Base-by-base conservation (phyloP, 2,888 invertebrate genomes). In the Orchestes rusci region DNA sequence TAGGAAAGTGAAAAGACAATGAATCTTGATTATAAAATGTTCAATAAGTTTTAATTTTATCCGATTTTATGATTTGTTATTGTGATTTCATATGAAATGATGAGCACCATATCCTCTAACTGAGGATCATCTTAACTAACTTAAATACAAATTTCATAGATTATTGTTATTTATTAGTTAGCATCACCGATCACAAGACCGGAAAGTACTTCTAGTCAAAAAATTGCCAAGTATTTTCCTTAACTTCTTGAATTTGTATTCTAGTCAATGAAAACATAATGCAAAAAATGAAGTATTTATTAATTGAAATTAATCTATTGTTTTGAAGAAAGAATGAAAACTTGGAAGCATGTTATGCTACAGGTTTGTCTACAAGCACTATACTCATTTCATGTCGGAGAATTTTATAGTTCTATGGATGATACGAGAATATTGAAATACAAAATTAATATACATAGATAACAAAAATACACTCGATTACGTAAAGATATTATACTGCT, bases 401-500 rank as follows among this genome's bases (percentile, higher is more conserved):
- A n/a, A n/a, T n/a, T n/a, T n/a, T n/a, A n/a, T n/a, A n/a, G n/a
- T n/a, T n/a, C n/a, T n/a, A n/a, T n/a, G n/a, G n/a, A n/a, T n/a
- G n/a, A n/a, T n/a, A n/a, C n/a, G 23, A 33, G 27, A 29, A 18
- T 28, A 8, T 15, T 34, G 17, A 38, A 38, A 43, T 34, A 31
- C 16, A 10, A 23, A 23, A 35, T 19, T 36, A 36, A 38, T 17
- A 47, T 32, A 45, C 31, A 42, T 49, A 48, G 48, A 36, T 48
- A 48, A 40, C 36, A 44, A 48, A 30, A 48, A 41, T 48, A 39
- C 39, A 39, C 43, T 45, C 33, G 39, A 48, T 35, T 45, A 49
- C 39, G 37, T 49, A 44, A 45, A 45, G 30, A 43, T 27, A 28
- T 54, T 63, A 62, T 61, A 63, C 63, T 61, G 62, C 62, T 63